phyloP scores from a whole-genome alignment of 2,113 vertebrate species.

The Ptychochromis oligacanthus region DNA sequence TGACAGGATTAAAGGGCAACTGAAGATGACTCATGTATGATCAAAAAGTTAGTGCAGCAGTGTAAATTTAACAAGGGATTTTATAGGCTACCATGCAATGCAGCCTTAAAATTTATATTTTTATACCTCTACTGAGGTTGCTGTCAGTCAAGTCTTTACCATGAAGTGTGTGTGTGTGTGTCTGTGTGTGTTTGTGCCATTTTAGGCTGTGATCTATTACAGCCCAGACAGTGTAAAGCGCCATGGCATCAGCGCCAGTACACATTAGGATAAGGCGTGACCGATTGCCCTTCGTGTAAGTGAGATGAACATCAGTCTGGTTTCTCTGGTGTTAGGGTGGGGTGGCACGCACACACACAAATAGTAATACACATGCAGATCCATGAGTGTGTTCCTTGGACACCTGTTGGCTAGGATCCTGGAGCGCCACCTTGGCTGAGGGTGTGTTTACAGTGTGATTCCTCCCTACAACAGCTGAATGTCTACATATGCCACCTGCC shows the following conservation, averaged over 20 bases:
- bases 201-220: slow-evolving; percentile 50
- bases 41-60: slow-evolving; percentile 36
- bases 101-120: slow-evolving; percentile 47
- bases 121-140: slow-evolving; percentile 42
- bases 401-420: slow-evolving; percentile 67
- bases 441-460: slow-evolving; percentile 64
- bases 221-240: slow-evolving; percentile 57
- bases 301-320: slow-evolving; percentile 52
- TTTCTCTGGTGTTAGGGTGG: slow-evolving; percentile 46
- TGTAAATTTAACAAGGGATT: slow-evolving; percentile 52
- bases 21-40: slow-evolving; percentile 27
- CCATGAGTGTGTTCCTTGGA: slow-evolving; percentile 57
- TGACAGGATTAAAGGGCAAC: slow-evolving; percentile 36
- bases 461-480: slow-evolving; percentile 66
- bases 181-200: slow-evolving; percentile 34
- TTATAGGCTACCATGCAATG: background rate
- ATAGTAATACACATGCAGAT: slow-evolving; percentile 6
- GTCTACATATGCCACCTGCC: slow-evolving; percentile 33
- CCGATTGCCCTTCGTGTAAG: slow-evolving; percentile 50
- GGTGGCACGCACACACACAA: slow-evolving; percentile 10
- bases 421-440: slow-evolving; percentile 63
- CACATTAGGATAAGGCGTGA: slow-evolving; percentile 53
- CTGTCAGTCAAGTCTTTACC: slow-evolving; percentile 52
- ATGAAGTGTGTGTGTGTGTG: slow-evolving; percentile 24
- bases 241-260: slow-evolving; percentile 44